Percentiles rank a stretch among this genome's conserved stretches.
Evolutionary conservation across 2,113 vertebrate genomes (phyloP).

Genomic region (Psittacara wagleri): DNA sequence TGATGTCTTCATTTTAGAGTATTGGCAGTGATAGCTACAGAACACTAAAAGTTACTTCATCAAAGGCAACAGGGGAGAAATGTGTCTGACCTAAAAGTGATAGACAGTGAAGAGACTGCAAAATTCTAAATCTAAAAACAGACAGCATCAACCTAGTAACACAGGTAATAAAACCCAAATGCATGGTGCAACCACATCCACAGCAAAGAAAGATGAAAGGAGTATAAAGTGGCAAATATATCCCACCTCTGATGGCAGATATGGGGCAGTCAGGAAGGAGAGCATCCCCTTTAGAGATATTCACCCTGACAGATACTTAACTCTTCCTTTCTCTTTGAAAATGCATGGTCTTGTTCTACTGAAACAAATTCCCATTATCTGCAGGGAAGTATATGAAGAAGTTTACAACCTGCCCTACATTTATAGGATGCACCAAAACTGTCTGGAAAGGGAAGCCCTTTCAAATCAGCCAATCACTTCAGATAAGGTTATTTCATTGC

Average conservation of each 20-base stretch:
- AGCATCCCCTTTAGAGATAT: background rate
- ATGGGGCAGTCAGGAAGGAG: background rate
- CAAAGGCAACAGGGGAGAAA: background rate
- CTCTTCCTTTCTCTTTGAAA: background rate
- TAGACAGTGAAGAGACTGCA: background rate
- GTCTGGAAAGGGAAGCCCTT: background rate
- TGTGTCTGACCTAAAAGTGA: background rate
- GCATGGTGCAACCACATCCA: background rate
- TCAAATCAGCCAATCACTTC: background rate
- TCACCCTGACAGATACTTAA: background rate
- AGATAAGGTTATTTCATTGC: background rate
- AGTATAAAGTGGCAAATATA: background rate
- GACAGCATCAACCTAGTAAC: background rate
- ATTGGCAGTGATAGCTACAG: background rate
- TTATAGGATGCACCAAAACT: background rate
- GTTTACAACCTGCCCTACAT: background rate
- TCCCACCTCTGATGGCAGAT: background rate
- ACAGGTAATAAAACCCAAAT: background rate
- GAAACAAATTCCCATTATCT: background rate
- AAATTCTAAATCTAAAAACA: background rate
- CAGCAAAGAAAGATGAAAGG: background rate
- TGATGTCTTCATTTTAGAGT: background rate
- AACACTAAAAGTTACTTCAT: background rate
- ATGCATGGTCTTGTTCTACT: background rate
- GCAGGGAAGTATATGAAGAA: background rate